Base-by-base conservation (phyloP, 2,888 invertebrate genomes). In the Argyresthia goedartella region DNA sequence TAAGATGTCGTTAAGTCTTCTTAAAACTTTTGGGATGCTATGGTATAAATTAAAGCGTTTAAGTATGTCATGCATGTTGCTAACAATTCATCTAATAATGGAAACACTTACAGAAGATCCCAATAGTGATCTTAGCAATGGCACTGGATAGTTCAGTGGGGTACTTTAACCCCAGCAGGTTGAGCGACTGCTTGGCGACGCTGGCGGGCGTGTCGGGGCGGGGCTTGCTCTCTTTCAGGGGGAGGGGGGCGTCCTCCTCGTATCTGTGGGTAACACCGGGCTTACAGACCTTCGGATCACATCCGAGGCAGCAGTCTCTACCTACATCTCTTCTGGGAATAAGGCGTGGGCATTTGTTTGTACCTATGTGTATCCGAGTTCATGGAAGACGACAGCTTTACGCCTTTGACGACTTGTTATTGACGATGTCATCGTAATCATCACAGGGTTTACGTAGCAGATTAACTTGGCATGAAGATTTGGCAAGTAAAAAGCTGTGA, bases 81-180 rank as follows among this genome's bases (percentile, higher is more conserved):
- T 25, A 25, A 25, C 25, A 25, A 25, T 25, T 25, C 25, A 25
- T 6, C 25, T 25, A 6, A 6, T 25, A 6, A 25, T 25, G 2
- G 3, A 43, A 42, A 10, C 13, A 70, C 80, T 76, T 53, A 84
- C 84, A 82, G 46, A 82, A 91, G 14, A 88, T 56, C 3, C 85
- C 69, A 49, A 90, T 82, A 43, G 89, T 88, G 60, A 89, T 79
- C 69, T 92, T 92, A 6, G 92, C 91, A 50, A 94, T 90, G 44
- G 68, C 76, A 16, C 91, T 89, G 0, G 94, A 91, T 33, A 90
- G 81, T 0, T 81, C 71, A 8, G 89, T 91, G 16, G 94, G 92
- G 53, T 89, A 84, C 67, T 92, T 92, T 49, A 90, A 86, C 39
- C 91, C 91, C 52, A 93, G 89, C 55, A 94, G 78, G 78, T 95